Percentiles rank a stretch among this genome's conserved stretches.
phyloP scores from a whole-genome alignment of 2,888 invertebrate species.

The Zeuzera pyrina region DNA sequence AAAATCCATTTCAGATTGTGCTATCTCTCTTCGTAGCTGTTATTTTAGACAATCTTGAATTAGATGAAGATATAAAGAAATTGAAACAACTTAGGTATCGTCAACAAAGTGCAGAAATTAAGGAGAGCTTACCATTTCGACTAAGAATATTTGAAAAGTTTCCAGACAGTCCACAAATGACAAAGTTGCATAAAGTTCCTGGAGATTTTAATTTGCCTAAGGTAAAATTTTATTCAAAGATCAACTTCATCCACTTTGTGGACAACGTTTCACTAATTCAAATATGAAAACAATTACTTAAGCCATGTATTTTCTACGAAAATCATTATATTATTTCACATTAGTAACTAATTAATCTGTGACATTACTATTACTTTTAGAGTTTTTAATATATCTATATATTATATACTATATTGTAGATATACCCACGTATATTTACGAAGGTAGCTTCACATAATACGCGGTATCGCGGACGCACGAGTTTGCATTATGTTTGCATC shows the following conservation, averaged over 20 bases:
- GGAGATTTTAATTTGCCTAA: slow-evolving; percentile 93
- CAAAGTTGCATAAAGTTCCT: slow-evolving; percentile 93
- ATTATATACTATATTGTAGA: too few relatives aligned
- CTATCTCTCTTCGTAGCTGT: slow-evolving; percentile 99
- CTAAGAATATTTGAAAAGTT: slow-evolving; percentile 98
- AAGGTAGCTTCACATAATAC: too few relatives aligned
- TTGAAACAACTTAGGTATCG: slow-evolving; percentile 97
- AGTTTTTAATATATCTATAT: too few relatives aligned
- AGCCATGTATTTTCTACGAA: too few relatives aligned
- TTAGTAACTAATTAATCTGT: too few relatives aligned
- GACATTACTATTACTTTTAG: too few relatives aligned
- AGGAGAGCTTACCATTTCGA: slow-evolving; percentile 96
- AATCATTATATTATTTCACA: too few relatives aligned
- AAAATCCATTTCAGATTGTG: slow-evolving; percentile 90
- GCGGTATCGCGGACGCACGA: too few relatives aligned
- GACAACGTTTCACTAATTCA: neutral
- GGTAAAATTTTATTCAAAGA: too few relatives aligned
- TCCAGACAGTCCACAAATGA: slow-evolving; percentile 99
- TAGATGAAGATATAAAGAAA: slow-evolving; percentile 99
- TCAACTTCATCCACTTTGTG: neutral
- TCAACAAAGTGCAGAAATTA: slow-evolving; percentile 98
- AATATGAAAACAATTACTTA: too few relatives aligned
- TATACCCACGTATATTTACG: too few relatives aligned
- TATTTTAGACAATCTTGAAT: slow-evolving; percentile 98
- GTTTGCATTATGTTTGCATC: too few relatives aligned